Percentiles rank a stretch among this genome's conserved stretches.
Conservation (phyloP, 2,797 vertebrate species). For the Muscicapa comitata region DNA sequence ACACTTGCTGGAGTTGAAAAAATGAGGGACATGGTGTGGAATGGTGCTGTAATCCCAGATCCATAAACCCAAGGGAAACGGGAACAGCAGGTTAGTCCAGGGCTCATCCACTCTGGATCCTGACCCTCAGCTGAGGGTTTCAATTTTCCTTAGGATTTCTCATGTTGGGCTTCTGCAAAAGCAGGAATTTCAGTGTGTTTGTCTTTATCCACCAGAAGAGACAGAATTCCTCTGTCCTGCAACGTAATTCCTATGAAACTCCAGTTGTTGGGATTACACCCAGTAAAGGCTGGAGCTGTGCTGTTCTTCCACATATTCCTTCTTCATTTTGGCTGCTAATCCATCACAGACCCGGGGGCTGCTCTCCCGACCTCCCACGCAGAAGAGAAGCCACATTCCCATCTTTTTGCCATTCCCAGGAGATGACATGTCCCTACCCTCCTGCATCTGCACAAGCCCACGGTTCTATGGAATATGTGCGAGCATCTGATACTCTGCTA, state of each 20-base stretch:
- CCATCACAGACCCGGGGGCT: not conserved
- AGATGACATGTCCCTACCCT: not conserved
- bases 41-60: not conserved
- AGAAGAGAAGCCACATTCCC: not conserved
- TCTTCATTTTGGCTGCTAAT: not conserved
- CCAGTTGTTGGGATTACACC: not conserved
- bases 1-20: not conserved
- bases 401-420: not conserved
- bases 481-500: slow-evolving; percentile 17
- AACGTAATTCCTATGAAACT: not conserved
- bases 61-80: not conserved
- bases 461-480: not conserved
- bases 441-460: not conserved
- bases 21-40: not conserved
- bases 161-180: not conserved
- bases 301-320: fast-evolving
- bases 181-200: not conserved
- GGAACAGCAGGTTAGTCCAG: not conserved
- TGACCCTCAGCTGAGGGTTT: not conserved
- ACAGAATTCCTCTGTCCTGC: not conserved
- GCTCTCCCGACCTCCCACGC: not conserved
- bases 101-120: not conserved
- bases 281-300: not conserved
- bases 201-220: not conserved
- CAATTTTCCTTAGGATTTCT: not conserved